A percentile compares a stretch with the other conserved stretches of the same genome.
phyloP scores from a whole-genome alignment of 2,797 vertebrate genomes.

The Manis crassicaudata region DNA sequence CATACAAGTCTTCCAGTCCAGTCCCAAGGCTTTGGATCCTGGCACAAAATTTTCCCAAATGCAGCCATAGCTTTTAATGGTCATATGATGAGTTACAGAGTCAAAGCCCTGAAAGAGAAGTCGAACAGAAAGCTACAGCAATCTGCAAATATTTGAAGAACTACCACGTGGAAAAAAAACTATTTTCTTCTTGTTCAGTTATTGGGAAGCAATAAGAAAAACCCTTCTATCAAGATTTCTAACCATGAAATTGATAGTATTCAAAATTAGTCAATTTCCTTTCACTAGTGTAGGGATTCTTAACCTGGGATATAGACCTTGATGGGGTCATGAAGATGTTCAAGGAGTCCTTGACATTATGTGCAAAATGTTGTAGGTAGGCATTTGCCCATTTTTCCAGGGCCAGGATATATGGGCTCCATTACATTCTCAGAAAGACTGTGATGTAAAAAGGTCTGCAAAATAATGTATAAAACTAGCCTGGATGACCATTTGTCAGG shows the following conservation, averaged over 20 bases:
- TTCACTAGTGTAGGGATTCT: neutral
- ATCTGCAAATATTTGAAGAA: constrained; percentile 29
- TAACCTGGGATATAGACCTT: neutral
- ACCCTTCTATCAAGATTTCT: neutral
- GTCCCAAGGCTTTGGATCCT: neutral
- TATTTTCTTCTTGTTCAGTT: neutral
- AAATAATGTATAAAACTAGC: neutral
- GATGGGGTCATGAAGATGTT: neutral
- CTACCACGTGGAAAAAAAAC: neutral
- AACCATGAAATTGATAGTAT: neutral
- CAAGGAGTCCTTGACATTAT: neutral
- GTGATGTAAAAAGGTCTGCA: neutral
- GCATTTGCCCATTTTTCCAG: neutral
- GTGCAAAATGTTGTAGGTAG: neutral
- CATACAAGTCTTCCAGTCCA: neutral
- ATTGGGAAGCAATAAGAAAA: neutral
- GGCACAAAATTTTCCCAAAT: neutral
- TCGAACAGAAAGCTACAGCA: neutral
- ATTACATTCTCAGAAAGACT: neutral
- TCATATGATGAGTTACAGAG: neutral
- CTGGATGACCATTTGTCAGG: neutral
- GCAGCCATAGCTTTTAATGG: neutral
- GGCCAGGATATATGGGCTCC: neutral
- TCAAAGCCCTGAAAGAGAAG: neutral
- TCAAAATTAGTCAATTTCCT: neutral